phyloP scores from a whole-genome alignment of 2,797 vertebrate species.

The Pempheris klunzingeri region DNA sequence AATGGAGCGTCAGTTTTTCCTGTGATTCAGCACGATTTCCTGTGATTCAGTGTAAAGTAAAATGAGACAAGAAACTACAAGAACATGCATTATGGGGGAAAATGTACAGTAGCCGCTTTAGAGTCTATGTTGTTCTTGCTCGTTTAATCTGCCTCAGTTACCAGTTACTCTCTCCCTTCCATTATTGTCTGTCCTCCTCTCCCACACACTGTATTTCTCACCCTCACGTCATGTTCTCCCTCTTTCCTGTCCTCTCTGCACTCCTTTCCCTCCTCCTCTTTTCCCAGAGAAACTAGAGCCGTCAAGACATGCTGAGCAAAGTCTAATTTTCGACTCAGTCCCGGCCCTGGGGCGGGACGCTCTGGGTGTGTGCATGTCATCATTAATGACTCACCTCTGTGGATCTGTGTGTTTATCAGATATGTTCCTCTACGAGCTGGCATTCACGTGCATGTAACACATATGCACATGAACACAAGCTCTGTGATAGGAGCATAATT shows the following conservation, averaged over 20 bases:
- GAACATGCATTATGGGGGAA: neutral
- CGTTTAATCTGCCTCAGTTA: neutral
- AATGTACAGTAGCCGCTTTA: neutral
- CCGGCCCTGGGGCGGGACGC: constrained; percentile 57
- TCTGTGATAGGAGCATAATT: neutral
- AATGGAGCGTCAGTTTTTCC: neutral
- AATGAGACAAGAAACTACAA: neutral
- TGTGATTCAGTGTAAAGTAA: constrained; percentile 1
- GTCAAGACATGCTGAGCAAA: constrained; percentile 59
- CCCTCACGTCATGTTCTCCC: constrained; percentile 14
- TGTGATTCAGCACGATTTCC: neutral
- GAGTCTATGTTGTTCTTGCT: neutral
- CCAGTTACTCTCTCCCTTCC: neutral
- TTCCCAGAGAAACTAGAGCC: constrained; percentile 46
- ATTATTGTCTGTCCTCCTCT: neutral
- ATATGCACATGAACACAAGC: neutral
- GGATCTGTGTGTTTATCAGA: constrained; percentile 27
- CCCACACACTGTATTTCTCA: constrained; percentile 23
- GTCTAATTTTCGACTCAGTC: constrained; percentile 32
- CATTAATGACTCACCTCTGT: constrained; percentile 57
- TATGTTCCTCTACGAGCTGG: neutral
- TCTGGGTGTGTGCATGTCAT: constrained; percentile 53
- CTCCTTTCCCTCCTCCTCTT: neutral
- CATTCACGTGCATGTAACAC: neutral
- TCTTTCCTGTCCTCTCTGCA: neutral